Conservation (phyloP, 2,888 invertebrate species). For the Quadroppia sp. region DNA sequence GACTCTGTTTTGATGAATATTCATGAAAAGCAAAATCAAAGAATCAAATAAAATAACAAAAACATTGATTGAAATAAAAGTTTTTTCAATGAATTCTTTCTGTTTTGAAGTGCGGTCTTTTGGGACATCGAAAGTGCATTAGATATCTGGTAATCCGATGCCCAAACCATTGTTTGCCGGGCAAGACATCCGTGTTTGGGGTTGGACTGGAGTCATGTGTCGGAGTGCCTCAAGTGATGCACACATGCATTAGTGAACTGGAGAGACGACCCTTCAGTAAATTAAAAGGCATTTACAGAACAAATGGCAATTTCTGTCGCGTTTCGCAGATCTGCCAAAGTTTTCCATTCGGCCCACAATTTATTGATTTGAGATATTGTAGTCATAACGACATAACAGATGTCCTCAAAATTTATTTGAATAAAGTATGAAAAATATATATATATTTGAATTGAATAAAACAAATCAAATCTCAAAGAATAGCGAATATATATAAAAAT, state of each 20-base stretch:
- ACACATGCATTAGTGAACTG: conserved; percentile 37
- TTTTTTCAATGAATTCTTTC: not conserved
- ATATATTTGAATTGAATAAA: not conserved
- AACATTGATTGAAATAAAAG: no score
- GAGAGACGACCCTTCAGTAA: conserved; percentile 36
- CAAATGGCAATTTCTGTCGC: not conserved
- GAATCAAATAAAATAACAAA: no score
- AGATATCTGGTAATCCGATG: conserved; percentile 36
- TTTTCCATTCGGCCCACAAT: conserved; percentile 39
- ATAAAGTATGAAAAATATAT: conserved; percentile 20
- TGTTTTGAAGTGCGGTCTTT: conserved; percentile 18
- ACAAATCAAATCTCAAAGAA: not conserved
- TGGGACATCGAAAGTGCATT: conserved; percentile 38
- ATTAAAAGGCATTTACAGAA: conserved; percentile 35
- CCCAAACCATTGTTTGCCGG: conserved; percentile 37
- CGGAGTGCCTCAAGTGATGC: conserved; percentile 33
- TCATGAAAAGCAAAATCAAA: no score
- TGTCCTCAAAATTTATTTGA: conserved; percentile 33
- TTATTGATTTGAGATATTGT: conserved; percentile 36
- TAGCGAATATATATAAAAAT: not conserved
- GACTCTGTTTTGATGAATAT: no score
- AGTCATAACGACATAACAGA: conserved; percentile 37
- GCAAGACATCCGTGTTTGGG: conserved; percentile 32
- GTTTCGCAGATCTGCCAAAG: conserved; percentile 33
- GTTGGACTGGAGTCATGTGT: conserved; percentile 18